Conservation (phyloP, 2,113 vertebrate species). For the Myotis lucifugus region DNA sequence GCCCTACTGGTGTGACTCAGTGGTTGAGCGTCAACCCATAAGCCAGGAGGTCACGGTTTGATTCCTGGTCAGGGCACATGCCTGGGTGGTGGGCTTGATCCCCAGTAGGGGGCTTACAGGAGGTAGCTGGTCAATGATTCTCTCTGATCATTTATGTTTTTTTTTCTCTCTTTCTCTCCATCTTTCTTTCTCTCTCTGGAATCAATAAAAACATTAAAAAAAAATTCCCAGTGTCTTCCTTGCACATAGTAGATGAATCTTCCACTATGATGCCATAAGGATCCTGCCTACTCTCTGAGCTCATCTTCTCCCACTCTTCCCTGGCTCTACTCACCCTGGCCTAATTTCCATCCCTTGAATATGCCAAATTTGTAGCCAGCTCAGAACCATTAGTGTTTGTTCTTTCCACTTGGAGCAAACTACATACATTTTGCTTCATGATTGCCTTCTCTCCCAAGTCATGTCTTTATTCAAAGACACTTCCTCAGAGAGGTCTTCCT, state of each 20-base stretch:
- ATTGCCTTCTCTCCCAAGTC: background rate
- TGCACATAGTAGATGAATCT: background rate
- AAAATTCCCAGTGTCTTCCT: background rate
- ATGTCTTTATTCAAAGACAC: background rate
- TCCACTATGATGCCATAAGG: accelerated
- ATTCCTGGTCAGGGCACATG: too few relatives aligned
- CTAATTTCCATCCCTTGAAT: background rate
- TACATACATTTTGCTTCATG: background rate
- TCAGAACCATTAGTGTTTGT: background rate
- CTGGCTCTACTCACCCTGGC: too few relatives aligned
- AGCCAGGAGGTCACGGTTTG: too few relatives aligned
- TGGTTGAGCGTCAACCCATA: too few relatives aligned
- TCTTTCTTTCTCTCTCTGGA: too few relatives aligned
- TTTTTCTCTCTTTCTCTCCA: too few relatives aligned
- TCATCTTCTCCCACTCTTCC: background rate
- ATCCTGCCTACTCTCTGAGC: background rate
- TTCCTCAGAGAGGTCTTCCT: background rate
- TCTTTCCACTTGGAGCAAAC: background rate
- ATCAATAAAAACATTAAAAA: too few relatives aligned
- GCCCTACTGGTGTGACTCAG: too few relatives aligned
- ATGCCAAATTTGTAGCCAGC: background rate
- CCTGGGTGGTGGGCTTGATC: too few relatives aligned
- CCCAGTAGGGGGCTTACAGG: too few relatives aligned
- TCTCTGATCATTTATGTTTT: too few relatives aligned
- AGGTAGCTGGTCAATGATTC: too few relatives aligned